These are phyloP conservation scores for Microhierax caerulescens DNA, from an alignment of 2,797 vertebrate genomes.

Conservation along the genomic window DNA sequence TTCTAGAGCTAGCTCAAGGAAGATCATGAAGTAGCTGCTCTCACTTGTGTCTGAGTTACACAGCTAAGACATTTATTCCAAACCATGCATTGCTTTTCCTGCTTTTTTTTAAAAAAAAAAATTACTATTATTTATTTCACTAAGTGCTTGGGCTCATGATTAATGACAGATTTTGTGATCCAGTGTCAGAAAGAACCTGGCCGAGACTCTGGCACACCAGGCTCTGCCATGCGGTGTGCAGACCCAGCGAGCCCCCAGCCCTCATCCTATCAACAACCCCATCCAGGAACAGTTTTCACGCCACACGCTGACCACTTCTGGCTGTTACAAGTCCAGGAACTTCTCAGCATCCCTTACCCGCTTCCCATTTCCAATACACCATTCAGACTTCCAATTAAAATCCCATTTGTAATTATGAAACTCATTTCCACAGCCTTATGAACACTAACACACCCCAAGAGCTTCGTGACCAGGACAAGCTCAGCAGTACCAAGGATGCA, in stretches of 20 bases:
- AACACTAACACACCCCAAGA: background rate
- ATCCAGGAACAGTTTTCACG: fast-evolving
- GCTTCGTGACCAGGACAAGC: too few relatives aligned
- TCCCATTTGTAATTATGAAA: too few relatives aligned
- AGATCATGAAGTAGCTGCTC: background rate
- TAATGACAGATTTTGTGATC: background rate
- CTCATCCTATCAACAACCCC: background rate
- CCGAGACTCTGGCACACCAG: too few relatives aligned
- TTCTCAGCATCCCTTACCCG: too few relatives aligned
- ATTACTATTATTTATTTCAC: too few relatives aligned
- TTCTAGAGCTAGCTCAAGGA: background rate
- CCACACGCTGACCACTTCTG: background rate
- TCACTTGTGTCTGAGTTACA: background rate
- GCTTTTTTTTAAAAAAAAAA: too few relatives aligned
- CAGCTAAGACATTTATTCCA: background rate
- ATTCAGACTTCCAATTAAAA: background rate
- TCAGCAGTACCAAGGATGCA: background rate
- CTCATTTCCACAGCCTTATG: background rate
- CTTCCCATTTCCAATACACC: too few relatives aligned
- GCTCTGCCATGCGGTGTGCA: too few relatives aligned
- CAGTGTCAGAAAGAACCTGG: fast-evolving
- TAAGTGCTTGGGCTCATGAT: background rate
- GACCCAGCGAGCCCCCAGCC: background rate
- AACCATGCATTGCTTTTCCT: fast-evolving
- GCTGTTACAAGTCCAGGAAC: background rate